Conservation (phyloP, 2,113 vertebrate genomes). For the Syrrhaptes paradoxus region DNA sequence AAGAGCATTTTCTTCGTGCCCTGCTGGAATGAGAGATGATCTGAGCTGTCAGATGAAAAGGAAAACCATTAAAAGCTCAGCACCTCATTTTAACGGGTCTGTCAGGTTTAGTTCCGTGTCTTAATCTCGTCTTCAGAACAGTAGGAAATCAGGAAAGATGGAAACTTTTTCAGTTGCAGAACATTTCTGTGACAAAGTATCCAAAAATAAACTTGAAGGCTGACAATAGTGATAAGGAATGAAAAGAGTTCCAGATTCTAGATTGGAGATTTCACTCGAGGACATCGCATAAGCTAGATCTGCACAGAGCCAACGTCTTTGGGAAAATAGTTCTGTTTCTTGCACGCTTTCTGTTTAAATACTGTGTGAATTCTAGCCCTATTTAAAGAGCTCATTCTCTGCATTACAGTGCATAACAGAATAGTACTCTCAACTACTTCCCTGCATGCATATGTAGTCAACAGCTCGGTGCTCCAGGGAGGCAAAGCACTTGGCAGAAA, state of each 20-base stretch:
- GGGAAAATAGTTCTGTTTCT: background rate
- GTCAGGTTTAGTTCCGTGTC: conserved; percentile 52
- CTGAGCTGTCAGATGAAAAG: conserved; percentile 58
- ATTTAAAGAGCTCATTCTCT: background rate
- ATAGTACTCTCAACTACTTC: background rate
- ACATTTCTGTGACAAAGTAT: conserved; percentile 56
- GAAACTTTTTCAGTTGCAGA: conserved; percentile 55
- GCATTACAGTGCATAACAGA: background rate
- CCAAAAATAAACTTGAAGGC: conserved; percentile 43
- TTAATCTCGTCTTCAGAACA: conserved; percentile 66
- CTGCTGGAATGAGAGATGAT: conserved; percentile 56
- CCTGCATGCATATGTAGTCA: background rate
- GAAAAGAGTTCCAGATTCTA: background rate
- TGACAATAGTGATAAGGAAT: conserved; percentile 32
- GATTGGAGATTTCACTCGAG: background rate
- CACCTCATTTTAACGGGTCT: conserved; percentile 61
- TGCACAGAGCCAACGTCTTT: background rate
- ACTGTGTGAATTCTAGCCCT: background rate
- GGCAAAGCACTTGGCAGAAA: conserved; percentile 13
- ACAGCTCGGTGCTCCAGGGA: background rate
- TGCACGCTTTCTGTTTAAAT: background rate
- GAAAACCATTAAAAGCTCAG: conserved; percentile 52
- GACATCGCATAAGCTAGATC: background rate
- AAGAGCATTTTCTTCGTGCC: conserved; percentile 51
- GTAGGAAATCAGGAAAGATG: conserved; percentile 46